Conservation (phyloP, 2,797 vertebrate genomes). For the Bryconaethiops microstoma region DNA sequence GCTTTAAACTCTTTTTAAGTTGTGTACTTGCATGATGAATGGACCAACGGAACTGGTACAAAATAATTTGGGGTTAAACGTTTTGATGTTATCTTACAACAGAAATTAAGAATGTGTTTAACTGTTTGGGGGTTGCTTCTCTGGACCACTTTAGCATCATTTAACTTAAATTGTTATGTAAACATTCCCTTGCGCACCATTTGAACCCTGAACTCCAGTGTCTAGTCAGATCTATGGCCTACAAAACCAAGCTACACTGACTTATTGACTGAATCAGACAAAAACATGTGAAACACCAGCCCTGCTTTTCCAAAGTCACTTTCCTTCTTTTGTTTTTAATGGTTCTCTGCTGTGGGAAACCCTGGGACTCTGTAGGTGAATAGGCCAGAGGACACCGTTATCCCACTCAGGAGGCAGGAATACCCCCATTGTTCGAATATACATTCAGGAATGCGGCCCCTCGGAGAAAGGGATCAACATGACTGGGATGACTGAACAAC, state of each 20-base stretch:
- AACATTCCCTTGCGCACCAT: conserved; percentile 54
- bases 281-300: neutral
- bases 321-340: conserved; percentile 8
- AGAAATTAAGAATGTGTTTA: no score
- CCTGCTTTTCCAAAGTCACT: neutral
- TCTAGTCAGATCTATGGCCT: conserved; percentile 13
- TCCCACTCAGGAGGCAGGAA: conserved; percentile 19
- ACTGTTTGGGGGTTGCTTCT: no score
- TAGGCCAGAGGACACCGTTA: conserved; percentile 8
- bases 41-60: no score
- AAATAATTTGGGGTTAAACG: no score
- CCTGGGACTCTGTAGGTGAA: conserved; percentile 6
- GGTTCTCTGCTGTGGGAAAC: neutral
- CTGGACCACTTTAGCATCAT: no score
- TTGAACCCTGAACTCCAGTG: conserved; percentile 63
- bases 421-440: conserved; percentile 37
- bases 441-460: conserved; percentile 66
- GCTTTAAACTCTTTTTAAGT: no score
- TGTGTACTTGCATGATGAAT: no score
- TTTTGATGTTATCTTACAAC: no score
- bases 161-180: neutral
- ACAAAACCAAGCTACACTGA: neutral
- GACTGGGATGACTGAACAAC: neutral
- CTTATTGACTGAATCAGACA: neutral
- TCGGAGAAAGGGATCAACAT: conserved; percentile 58